phyloP scores from a whole-genome alignment of 1,140 invertebrate genomes.

The Philotrypesis tridentata region DNA sequence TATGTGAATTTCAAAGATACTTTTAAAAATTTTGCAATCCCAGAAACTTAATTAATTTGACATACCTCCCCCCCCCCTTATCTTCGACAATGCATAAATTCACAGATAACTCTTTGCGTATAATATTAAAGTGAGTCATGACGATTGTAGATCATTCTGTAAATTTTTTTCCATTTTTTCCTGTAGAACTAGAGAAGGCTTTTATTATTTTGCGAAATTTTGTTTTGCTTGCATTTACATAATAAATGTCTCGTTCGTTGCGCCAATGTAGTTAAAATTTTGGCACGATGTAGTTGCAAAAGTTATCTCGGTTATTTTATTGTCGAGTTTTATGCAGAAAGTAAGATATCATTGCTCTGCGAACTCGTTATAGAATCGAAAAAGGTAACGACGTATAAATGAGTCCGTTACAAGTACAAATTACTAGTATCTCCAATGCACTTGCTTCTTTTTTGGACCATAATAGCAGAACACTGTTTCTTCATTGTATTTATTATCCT shows the following conservation, averaged over 20 bases:
- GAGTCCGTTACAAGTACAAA: no score
- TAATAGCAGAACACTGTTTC: neutral
- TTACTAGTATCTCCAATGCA: neutral
- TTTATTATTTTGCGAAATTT: neutral
- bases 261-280: no score
- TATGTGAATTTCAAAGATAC: no score
- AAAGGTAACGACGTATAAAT: neutral
- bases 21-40: no score
- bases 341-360: conserved; percentile 41
- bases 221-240: neutral
- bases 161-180: conserved; percentile 1
- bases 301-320: neutral
- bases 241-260: no score
- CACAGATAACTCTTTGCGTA: neutral
- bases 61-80: no score
- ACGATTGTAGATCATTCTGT: neutral
- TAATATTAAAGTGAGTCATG: neutral
- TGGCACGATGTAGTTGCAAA: neutral
- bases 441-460: neutral
- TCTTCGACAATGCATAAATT: no score
- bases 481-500: no score
- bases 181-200: neutral
- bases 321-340: conserved; percentile 29
- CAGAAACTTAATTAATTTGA: no score
- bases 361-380: neutral